Percentiles rank a stretch among this genome's conserved stretches.
Evolutionary conservation across 2,888 invertebrate species (phyloP).

Genomic region (Branchipolynoe longqiensis): DNA sequence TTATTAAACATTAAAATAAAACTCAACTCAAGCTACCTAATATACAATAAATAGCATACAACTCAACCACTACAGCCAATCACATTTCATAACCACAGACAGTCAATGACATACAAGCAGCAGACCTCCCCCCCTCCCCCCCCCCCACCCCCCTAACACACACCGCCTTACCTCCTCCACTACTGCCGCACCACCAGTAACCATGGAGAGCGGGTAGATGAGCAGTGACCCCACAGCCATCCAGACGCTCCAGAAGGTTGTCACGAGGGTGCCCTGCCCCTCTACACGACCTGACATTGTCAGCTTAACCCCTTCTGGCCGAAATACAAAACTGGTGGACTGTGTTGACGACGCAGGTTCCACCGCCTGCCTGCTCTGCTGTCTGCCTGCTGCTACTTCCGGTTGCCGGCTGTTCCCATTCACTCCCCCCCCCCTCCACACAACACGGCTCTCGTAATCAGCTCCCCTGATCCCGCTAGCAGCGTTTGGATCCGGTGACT

Average conservation of each 20-base stretch:
- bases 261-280: neutral
- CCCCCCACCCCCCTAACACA: neutral
- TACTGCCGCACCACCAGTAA: neutral
- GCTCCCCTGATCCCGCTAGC: too few relatives aligned
- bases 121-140: neutral
- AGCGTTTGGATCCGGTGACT: too few relatives aligned
- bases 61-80: too few relatives aligned
- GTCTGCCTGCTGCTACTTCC: neutral
- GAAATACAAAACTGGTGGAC: neutral
- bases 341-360: neutral
- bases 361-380: too few relatives aligned
- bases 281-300: neutral
- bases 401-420: neutral
- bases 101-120: too few relatives aligned
- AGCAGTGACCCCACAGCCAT: neutral
- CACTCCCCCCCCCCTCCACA: conserved; percentile 13
- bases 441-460: too few relatives aligned
- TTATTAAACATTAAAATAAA: too few relatives aligned
- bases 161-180: conserved; percentile 2
- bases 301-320: neutral
- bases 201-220: conserved; percentile 20
- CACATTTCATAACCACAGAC: too few relatives aligned
- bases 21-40: too few relatives aligned
- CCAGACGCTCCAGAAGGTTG: conserved; percentile 28
- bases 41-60: too few relatives aligned